phyloP scores from a whole-genome alignment of 2,888 invertebrate genomes.

The Perithous albicinctus region DNA sequence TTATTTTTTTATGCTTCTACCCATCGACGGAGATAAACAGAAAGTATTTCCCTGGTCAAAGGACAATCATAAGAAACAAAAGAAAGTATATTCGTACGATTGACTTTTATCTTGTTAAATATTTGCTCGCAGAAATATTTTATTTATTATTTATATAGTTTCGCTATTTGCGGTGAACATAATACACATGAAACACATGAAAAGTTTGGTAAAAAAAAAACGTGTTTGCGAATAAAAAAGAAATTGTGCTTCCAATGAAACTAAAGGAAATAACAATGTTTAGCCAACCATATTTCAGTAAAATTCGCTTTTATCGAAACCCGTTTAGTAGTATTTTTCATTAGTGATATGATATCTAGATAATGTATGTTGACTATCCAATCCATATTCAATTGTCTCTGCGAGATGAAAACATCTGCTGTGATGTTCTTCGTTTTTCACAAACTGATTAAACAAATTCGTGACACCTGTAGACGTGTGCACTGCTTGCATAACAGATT shows the following conservation, averaged over 20 bases:
- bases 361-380: background rate
- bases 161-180: background rate
- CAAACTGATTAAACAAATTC: background rate
- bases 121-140: background rate
- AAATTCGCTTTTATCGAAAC: background rate
- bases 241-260: background rate
- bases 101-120: background rate
- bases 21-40: conserved; percentile 73
- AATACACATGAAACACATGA: background rate
- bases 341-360: background rate
- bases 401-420: background rate
- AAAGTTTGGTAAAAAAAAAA: background rate
- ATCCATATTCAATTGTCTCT: conserved; percentile 13
- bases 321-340: background rate
- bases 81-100: background rate
- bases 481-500: conserved; percentile 15
- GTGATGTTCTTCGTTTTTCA: background rate
- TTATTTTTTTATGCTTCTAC: conserved; percentile 13
- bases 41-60: conserved; percentile 78
- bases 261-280: background rate
- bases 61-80: background rate
- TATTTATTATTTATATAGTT: too few relatives aligned
- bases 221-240: background rate
- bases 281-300: background rate
- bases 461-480: background rate